Evolutionary conservation across 1,140 invertebrate species (phyloP).

Genomic region (Zaprionus taronus): DNA sequence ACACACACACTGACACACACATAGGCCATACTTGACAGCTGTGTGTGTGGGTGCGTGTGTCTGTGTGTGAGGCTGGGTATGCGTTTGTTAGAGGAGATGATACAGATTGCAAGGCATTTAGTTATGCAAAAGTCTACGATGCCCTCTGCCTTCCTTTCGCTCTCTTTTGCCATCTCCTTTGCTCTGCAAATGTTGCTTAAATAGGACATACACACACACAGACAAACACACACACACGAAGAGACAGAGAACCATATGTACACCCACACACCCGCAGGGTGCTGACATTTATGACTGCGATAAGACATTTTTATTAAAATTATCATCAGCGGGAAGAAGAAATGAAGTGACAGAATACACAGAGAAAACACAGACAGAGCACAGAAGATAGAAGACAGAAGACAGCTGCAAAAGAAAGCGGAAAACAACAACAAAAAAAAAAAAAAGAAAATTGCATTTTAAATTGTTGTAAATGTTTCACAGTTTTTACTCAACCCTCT

Average conservation of each 20-base stretch:
- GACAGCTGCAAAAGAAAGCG: not conserved
- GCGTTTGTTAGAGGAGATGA: slow-evolving; percentile 30
- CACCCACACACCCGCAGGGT: slow-evolving; percentile 35
- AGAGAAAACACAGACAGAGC: slow-evolving; percentile 5
- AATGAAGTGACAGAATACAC: slow-evolving; percentile 26
- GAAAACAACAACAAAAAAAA: not conserved
- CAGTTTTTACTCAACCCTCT: not conserved
- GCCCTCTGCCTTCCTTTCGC: slow-evolving; percentile 5
- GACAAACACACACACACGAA: not conserved
- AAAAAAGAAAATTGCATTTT: slow-evolving; percentile 5
- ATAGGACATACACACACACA: slow-evolving; percentile 54
- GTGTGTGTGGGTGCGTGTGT: slow-evolving; percentile 22
- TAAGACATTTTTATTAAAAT: slow-evolving; percentile 57
- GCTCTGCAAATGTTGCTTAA: slow-evolving; percentile 49
- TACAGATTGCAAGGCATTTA: slow-evolving; percentile 67
- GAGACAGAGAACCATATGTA: not conserved
- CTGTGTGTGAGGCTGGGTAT: slow-evolving; percentile 14
- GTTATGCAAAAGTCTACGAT: slow-evolving; percentile 62
- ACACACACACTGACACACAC: slow-evolving; percentile 13
- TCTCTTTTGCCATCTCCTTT: not conserved
- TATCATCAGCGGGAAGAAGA: slow-evolving; percentile 29
- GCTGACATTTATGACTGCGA: slow-evolving; percentile 63
- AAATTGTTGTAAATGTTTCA: slow-evolving; percentile 25
- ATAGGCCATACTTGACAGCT: slow-evolving; percentile 9
- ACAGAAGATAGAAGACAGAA: not conserved